Evolutionary conservation across 2,113 vertebrate genomes (phyloP).

Genomic region (Engraulis encrasicolus): DNA sequence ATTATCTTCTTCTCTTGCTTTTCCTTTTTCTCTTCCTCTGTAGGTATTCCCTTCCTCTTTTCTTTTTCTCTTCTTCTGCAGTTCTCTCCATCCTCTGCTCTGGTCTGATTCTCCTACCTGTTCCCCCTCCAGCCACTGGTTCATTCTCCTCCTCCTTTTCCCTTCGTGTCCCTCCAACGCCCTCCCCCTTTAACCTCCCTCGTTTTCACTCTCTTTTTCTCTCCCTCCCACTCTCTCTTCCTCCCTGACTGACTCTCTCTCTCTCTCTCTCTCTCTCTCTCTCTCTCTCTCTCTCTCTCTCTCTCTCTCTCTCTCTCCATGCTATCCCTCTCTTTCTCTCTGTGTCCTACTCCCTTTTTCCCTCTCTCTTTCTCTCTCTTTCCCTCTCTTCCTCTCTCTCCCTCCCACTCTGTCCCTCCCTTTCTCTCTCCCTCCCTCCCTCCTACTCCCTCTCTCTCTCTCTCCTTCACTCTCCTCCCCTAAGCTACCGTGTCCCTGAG

Average conservation of each 20-base stretch:
- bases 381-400: slow-evolving; percentile 2
- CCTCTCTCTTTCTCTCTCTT: slow-evolving; percentile 1
- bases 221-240: slow-evolving; percentile 30
- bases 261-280: slow-evolving; percentile 33
- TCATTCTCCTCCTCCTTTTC: not conserved
- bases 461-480: too few relatives aligned
- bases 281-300: slow-evolving; percentile 25
- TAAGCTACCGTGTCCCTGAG: slow-evolving; percentile 41
- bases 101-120: not conserved
- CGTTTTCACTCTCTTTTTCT: slow-evolving; percentile 13
- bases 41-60: not conserved
- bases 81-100: not conserved
- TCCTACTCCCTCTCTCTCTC: too few relatives aligned
- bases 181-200: not conserved
- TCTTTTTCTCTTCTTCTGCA: not conserved
- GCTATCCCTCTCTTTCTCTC: not conserved
- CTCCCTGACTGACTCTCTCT: slow-evolving; percentile 18
- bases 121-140: not conserved
- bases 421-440: slow-evolving; percentile 24
- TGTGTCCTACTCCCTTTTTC: too few relatives aligned
- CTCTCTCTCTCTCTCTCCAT: slow-evolving; percentile 18
- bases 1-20: not conserved
- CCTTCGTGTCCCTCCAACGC: not conserved
- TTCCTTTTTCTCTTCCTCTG: too few relatives aligned
- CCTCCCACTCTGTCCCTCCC: too few relatives aligned